Base-by-base conservation (phyloP, 2,113 vertebrate species). In the Martes martes region DNA sequence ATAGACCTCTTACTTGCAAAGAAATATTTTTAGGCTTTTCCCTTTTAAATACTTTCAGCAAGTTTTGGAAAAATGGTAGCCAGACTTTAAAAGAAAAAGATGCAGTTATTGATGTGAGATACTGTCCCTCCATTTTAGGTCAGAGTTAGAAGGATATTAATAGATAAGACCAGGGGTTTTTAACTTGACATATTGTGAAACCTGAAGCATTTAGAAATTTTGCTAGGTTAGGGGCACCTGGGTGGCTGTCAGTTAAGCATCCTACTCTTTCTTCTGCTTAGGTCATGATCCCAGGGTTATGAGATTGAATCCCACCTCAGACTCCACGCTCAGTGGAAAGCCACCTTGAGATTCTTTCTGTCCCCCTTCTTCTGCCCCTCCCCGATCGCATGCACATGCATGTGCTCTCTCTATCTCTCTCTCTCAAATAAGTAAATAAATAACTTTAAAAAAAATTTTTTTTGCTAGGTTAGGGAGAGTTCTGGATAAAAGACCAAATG, bases 101-200 rank as follows among this genome's bases (percentile, higher is more conserved):
- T 31, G 16, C n/a, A 47, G 61, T 91, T 80, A 57, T 21, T 89
- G 47, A 95, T 59, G 21, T 39, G n/a, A 86, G 45, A 95, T 9
- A 52, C 47, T 24, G 7, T 52, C 83, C 24, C 39, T 92, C 36
- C 18, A 50, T 82, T 85, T 96, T 45, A 82, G 33, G 71, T 73
- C 69, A 94, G 65, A 85, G 89, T 76, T 78, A 86, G 52, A 88
- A 89, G n/a, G 61, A n/a, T 95, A 97, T 93, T 94, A 73, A 97
- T 80, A 97, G 96, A 79, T 50, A 78, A 95, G 93, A 63, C 9
- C 73, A 57, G 11, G 59, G 59, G 3, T 33, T 95, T 93, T 74
- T 42, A 86, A 83, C 59, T 55, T 91, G 81, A 85, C 59, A 31
- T 50, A 36, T 47, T 79, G 14, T 92, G 31, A 97, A 89, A 26